Evolutionary conservation across 2,888 invertebrate species (phyloP).

Genomic region (Eurois occulta): DNA sequence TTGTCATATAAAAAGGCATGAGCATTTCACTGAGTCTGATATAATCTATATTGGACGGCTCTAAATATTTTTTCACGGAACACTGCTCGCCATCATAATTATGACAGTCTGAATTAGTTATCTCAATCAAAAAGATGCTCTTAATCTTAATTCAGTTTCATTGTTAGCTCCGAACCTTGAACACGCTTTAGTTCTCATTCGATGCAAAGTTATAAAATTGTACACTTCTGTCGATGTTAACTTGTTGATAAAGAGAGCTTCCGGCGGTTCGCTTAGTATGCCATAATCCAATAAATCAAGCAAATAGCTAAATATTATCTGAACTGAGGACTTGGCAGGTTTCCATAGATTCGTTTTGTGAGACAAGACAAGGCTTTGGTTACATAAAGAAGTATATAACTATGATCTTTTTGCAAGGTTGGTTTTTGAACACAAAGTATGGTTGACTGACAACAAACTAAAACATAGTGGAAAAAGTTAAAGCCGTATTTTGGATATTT

Average conservation of each 20-base stretch:
- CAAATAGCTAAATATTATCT: conserved; percentile 42
- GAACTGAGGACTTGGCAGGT: conserved; percentile 51
- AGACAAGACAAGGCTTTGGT: conserved; percentile 54
- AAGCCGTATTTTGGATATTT: conserved; percentile 46
- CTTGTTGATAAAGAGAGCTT: conserved; percentile 39
- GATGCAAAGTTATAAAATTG: neutral
- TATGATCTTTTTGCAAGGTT: conserved; percentile 8
- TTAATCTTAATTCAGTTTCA: neutral
- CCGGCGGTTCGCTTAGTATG: conserved; percentile 8
- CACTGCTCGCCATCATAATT: neutral
- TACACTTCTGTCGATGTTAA: conserved; percentile 15
- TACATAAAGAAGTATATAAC: conserved; percentile 30
- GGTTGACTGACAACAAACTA: conserved; percentile 27
- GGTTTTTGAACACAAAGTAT: conserved; percentile 5
- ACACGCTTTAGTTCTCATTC: neutral
- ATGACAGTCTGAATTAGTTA: neutral
- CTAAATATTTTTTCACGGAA: neutral
- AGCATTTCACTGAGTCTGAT: neutral
- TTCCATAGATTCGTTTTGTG: conserved; percentile 56
- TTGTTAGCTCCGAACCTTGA: neutral
- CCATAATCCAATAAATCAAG: conserved; percentile 45
- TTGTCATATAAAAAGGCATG: neutral
- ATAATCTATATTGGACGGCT: neutral
- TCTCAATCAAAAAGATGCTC: neutral
- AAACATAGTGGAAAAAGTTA: conserved; percentile 33